phyloP scores from a whole-genome alignment of 2,113 vertebrate species.

The Crocuta crocuta region DNA sequence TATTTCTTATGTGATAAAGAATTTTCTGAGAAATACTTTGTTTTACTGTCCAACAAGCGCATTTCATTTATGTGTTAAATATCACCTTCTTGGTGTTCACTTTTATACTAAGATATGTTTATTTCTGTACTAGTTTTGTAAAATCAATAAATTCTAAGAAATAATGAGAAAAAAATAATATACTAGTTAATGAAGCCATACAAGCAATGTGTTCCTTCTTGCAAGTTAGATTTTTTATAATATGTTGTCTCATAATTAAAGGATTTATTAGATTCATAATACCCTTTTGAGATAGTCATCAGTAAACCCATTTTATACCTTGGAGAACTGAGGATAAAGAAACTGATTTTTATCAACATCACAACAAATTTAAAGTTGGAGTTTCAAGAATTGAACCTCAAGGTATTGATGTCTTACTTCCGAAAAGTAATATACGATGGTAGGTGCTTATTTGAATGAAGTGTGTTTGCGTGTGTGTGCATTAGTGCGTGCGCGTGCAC shows the following conservation, averaged over 20 bases:
- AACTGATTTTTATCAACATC: slow-evolving; percentile 16
- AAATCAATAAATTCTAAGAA: slow-evolving; percentile 56
- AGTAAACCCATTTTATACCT: slow-evolving; percentile 52
- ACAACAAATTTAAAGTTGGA: neutral
- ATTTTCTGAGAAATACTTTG: slow-evolving; percentile 13
- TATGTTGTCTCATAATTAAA: slow-evolving; percentile 57
- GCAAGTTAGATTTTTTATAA: slow-evolving; percentile 38
- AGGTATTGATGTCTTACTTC: neutral
- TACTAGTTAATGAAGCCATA: neutral
- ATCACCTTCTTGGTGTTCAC: neutral
- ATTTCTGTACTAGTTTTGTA: neutral
- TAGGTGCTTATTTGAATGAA: neutral
- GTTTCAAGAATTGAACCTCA: neutral
- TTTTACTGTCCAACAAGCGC: neutral
- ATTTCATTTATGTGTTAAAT: slow-evolving; percentile 8
- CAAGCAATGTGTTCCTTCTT: slow-evolving; percentile 29
- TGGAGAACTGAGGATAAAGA: slow-evolving; percentile 42
- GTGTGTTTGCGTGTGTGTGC: neutral
- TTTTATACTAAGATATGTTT: slow-evolving; percentile 42
- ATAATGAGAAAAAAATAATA: slow-evolving; percentile 11
- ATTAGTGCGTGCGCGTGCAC: neutral
- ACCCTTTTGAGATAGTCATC: neutral
- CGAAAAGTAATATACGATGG: neutral
- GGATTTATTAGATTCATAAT: slow-evolving; percentile 64
- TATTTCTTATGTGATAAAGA: neutral